Evolutionary conservation across 1,140 invertebrate species (phyloP), one percentile per base, ranked within the genome.

Genomic region (Bactericera cockerelli): DNA sequence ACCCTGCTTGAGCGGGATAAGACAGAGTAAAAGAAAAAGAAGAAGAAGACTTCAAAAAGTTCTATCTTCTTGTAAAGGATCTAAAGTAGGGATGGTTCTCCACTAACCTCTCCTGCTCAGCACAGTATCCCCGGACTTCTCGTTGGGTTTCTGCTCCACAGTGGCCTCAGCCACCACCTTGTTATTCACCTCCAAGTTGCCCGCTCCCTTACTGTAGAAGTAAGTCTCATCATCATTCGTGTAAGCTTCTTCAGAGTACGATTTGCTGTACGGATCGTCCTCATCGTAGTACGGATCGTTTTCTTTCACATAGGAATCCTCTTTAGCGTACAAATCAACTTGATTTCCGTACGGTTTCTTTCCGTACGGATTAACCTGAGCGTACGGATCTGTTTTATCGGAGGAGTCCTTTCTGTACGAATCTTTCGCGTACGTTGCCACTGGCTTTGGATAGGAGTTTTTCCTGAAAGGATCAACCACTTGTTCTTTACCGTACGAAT

Each of bases 241-340:
- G 42, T 22, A 49, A n/a, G 19, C 22, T n/a, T 49, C 42, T n/a
- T 49, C 42, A 16, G 42, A 49, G 22, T 49, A 49, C 6, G n/a
- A 19, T 22, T 49, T 49, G 4, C 4, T 6, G n/a, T 49, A 49
- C 22, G 42, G 42, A 49, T 49, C 42, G 8, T 49, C 42, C n/a
- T 49, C 42, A 8, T 49, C 22, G n/a, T 49, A 49, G n/a, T 19
- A 49, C 42, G 42, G 42, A 19, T 49, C 22, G 42, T 49, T 49
- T n/a, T 19, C 42, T 22, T 49, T 49, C 3, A 16, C 42, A 16
- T 19, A 49, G n/a, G 42, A 16, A n/a, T 49, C 42, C 19, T 19
- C 42, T 49, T 49, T 49, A 49, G 42, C 42, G 19, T 49, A 49
- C 19, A 16, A 22, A 49, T 49, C 42, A 6, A 49, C 42, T 49